phyloP scores from a whole-genome alignment of 2,797 vertebrate genomes.

The Uromys caudimaculatus region DNA sequence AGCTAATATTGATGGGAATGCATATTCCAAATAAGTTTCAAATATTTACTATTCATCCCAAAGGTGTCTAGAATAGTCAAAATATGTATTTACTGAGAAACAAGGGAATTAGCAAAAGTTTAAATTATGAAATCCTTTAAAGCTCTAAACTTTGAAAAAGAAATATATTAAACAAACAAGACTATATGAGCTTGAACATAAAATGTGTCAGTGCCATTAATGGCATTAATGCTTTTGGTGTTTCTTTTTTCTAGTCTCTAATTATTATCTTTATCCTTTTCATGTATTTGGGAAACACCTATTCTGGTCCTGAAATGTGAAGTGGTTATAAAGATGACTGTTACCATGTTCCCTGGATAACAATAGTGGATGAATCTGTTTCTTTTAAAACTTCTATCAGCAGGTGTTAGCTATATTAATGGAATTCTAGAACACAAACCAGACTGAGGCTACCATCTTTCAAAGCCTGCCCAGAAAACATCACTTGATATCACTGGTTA shows the following conservation, averaged over 20 bases:
- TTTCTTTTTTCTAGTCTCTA: not conserved
- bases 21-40: not conserved
- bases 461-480: not conserved
- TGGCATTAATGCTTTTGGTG: not conserved
- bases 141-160: not conserved
- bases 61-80: not conserved
- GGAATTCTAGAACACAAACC: not conserved
- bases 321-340: not conserved
- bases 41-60: not conserved
- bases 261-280: not conserved
- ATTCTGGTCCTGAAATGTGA: not conserved
- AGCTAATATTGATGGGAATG: not conserved
- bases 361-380: not conserved
- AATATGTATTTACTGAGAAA: not conserved
- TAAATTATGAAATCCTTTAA: not conserved
- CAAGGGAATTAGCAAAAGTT: slow-evolving; percentile 1
- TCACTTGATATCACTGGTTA: not conserved
- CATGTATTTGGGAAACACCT: not conserved
- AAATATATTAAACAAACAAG: not conserved
- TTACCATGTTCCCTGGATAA: not conserved
- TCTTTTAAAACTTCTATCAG: not conserved
- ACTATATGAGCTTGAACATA: not conserved
- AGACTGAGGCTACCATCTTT: no score
- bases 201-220: not conserved
- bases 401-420: not conserved